Conservation (phyloP, 2,797 vertebrate species). For the Anolis apletophallus region DNA sequence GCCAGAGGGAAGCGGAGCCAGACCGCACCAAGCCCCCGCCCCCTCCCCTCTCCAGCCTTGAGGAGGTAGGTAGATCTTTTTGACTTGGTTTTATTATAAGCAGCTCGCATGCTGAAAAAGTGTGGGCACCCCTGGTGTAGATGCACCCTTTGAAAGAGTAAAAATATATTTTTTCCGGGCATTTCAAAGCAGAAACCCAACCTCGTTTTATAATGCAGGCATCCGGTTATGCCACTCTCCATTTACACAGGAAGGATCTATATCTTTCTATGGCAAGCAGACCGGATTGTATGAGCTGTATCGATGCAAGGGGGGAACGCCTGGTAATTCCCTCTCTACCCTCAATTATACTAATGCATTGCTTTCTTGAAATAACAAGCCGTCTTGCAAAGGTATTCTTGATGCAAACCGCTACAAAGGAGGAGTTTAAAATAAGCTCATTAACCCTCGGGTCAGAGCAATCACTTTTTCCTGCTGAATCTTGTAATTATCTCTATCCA, state of each 20-base stretch:
- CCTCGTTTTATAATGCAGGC: constrained; percentile 17
- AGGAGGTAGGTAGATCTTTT: too few species aligned
- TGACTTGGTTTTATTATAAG: too few species aligned
- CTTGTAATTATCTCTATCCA: constrained; percentile 69
- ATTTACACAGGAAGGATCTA: constrained; percentile 1
- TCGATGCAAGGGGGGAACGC: background rate
- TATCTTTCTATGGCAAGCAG: background rate
- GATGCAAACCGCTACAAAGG: constrained; percentile 64
- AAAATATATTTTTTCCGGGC: constrained; percentile 5
- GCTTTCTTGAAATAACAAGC: constrained; percentile 50
- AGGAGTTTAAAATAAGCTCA: constrained; percentile 68
- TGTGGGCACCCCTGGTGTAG: too few species aligned
- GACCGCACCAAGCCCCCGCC: too few species aligned
- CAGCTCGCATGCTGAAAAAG: too few species aligned
- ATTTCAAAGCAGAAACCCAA: constrained; percentile 39
- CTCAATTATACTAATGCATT: constrained; percentile 40
- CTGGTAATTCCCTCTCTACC: background rate
- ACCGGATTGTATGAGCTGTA: constrained; percentile 55
- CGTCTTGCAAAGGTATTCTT: constrained; percentile 60
- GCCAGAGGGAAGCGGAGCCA: too few species aligned
- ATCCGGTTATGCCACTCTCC: background rate
- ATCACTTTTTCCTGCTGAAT: constrained; percentile 70
- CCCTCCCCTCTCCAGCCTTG: too few species aligned
- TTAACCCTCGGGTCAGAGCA: constrained; percentile 69
- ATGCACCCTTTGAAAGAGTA: background rate